A percentile compares a stretch with the other conserved stretches of the same genome.
Evolutionary conservation across 2,113 vertebrate species (phyloP).

Genomic region (Oryzias melastigma): DNA sequence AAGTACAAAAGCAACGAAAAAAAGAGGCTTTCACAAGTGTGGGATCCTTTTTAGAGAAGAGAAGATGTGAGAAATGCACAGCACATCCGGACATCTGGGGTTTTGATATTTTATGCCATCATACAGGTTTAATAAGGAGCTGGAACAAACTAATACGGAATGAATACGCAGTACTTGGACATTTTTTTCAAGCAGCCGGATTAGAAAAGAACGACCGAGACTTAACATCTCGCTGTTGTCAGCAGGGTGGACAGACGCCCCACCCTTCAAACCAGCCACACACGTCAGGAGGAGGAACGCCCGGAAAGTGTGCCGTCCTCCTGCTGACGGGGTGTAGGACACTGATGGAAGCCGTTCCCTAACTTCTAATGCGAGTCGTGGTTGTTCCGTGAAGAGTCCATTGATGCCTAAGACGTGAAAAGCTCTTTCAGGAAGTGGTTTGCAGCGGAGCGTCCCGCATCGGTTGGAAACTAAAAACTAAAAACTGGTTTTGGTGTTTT

Average conservation of each 20-base stretch:
- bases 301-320: slow-evolving; percentile 45
- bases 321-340: slow-evolving; percentile 32
- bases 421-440: slow-evolving; percentile 14
- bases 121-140: slow-evolving; percentile 11
- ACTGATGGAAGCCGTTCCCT: slow-evolving; percentile 31
- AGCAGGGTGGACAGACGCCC: slow-evolving; percentile 15
- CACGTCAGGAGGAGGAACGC: too few relatives aligned
- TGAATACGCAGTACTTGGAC: not conserved
- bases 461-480: too few relatives aligned
- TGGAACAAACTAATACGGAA: slow-evolving; percentile 17
- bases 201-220: too few relatives aligned
- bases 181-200: too few relatives aligned
- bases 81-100: not conserved
- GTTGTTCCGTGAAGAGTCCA: slow-evolving; percentile 31
- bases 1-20: slow-evolving; percentile 21
- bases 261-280: slow-evolving; percentile 40
- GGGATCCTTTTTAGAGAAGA: not conserved
- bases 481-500: not conserved
- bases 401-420: slow-evolving; percentile 10
- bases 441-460: not conserved
- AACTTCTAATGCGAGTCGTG: slow-evolving; percentile 10
- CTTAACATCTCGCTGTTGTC: too few relatives aligned
- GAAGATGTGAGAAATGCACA: not conserved
- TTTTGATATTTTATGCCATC: slow-evolving; percentile 10
- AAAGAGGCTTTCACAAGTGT: not conserved